Evolutionary conservation across 2,797 vertebrate genomes (phyloP), one percentile per base, ranked within the genome.

Genomic region (Typhlichthys eigenmanni): DNA sequence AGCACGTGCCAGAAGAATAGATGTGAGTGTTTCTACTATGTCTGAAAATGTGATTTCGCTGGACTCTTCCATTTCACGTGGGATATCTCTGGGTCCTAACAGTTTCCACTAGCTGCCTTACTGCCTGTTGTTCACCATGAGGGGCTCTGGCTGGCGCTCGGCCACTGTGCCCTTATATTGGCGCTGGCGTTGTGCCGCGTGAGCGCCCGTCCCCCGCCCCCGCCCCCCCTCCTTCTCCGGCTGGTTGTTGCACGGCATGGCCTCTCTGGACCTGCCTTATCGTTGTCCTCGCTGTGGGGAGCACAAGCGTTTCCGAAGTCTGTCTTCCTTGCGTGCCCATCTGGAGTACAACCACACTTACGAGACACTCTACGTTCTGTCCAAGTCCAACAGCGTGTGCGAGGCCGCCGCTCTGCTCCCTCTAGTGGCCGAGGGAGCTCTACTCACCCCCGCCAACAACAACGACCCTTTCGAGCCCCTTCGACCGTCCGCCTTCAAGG

Each of bases 271-370:
- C 91, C 93, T 99, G 84, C 97, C 97, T 0, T 98, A 99, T 91
- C 96, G 97, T 79, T 99, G 97, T 89, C 97, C 97, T 82, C 95
- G 97, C 79, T 99, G 97, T 73, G 97, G 97, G 84, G 97, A 99
- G 91, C 96, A 98, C 95, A 98, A 98, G 85, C 97, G 97, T 81
- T 99, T 99, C 93, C 94, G 96, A 88, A 98, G 96, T 90, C 93
- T 99, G 81, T 98, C 97, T 10, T 99, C 97, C 0, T 85, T 99
- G 69, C 94, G 96, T 0, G 97, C 97, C 0, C 97, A 98, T 88
- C 92, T 98, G 91, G 97, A 99, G 86, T 99, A 98, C 92, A 99
- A 96, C 91, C 97, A 99, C 93, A 99, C 97, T 9, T 98, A 98
- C 55, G 97, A 99, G 92, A 99, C 97, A 13, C 96, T 99, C 78